These are phyloP conservation scores for Sciurus niger DNA, from an alignment of 2,113 vertebrate species.

Conservation along the genomic window DNA sequence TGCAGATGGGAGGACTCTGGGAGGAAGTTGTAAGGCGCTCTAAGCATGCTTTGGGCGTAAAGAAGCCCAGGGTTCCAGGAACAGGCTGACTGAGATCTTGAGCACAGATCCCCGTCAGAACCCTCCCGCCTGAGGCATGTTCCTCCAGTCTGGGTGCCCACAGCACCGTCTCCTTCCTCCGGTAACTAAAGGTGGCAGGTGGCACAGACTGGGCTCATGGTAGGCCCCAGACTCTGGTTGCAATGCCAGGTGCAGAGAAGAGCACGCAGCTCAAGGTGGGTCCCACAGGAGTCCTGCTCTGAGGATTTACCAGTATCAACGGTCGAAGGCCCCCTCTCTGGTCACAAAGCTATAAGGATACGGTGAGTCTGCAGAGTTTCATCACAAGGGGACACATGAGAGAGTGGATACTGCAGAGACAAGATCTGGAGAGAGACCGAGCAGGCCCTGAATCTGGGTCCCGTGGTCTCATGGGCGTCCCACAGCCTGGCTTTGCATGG, in stretches of 20 bases:
- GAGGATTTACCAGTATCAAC: neutral
- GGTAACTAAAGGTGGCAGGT: neutral
- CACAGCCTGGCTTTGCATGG: neutral
- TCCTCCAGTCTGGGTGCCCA: neutral
- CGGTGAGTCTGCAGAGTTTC: neutral
- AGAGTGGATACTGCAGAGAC: neutral
- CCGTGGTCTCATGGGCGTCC: rapidly evolving
- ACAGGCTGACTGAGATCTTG: neutral
- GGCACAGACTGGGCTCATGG: neutral
- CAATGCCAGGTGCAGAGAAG: neutral
- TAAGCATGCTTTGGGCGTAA: neutral
- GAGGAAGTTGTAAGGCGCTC: neutral
- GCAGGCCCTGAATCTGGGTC: neutral
- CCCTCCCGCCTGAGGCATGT: neutral
- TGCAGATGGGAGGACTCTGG: neutral
- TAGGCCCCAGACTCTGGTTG: neutral
- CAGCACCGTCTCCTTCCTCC: neutral
- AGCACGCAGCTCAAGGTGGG: neutral
- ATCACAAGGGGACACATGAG: neutral
- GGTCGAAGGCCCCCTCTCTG: neutral
- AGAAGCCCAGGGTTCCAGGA: neutral
- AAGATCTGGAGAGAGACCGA: neutral
- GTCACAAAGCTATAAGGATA: neutral
- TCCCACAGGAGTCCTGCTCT: neutral
- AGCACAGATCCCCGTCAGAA: neutral